Evolutionary conservation across 2,113 vertebrate genomes (phyloP), one percentile per base, ranked within the genome.

Genomic region (Limanda limanda): DNA sequence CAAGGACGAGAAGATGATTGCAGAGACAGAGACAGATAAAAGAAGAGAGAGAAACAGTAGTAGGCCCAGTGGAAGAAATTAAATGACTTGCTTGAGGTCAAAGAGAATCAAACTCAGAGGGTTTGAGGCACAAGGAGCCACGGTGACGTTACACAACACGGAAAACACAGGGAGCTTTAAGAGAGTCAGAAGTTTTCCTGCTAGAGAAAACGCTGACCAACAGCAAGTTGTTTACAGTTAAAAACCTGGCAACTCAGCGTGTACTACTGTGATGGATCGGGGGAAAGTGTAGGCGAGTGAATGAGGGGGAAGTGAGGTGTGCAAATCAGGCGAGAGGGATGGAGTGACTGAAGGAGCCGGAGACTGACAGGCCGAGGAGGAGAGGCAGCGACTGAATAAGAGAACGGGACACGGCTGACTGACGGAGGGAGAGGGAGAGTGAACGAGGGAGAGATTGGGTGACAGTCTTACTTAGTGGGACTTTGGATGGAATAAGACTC

Each of bases 391-490:
- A 70, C 67, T 87, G 89, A 84, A 82, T 82, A 79, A 89, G 84
- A 62, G 80, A 87, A 86, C 58, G 63, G 74, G 83, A 86, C 82
- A 84, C 35, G 63, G 80, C 68, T 88, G 86, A 90, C 55, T 83
- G 89, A 86, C 86, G 65, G 76, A 71, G 10, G 69, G 72, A 86
- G 86, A 73, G 68, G 81, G 76, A 70, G 51, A 47, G 71, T 45
- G 74, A 81, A 74, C 54, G 61, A 81, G 68, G 7, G 83, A 76
- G 85, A 71, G 80, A 85, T 86, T 85, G 80, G 78, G 57, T 90
- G 87, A 83, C 81, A 86, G 59, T 89, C 73, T 90, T 87, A 84
- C 82, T 91, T 86, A 87, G 78, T 40, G 74, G 85, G 70, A 78
- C 76, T 37, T 18, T 62, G 64, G 55, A 62, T n/a, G 21, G 76